These are phyloP conservation scores for Hippocampus guttulatus DNA, from an alignment of 2,113 vertebrate genomes.

Conservation along the genomic window DNA sequence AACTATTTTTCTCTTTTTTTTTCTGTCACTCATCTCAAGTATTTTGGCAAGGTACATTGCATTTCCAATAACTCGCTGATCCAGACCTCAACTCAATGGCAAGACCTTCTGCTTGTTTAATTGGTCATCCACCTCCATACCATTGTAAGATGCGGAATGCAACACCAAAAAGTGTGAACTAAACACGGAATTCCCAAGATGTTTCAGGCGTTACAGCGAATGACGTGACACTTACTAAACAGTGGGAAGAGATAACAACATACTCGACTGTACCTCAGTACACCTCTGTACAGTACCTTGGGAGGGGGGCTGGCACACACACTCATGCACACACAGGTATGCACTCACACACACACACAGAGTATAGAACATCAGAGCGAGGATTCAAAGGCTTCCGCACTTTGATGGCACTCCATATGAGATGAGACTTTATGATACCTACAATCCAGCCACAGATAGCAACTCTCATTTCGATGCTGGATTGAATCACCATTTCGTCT, in stretches of 20 bases:
- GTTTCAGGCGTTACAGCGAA: not conserved
- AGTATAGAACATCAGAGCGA: not conserved
- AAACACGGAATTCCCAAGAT: not conserved
- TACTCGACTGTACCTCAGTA: not conserved
- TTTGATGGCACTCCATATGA: slow-evolving; percentile 1
- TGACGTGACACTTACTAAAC: not conserved
- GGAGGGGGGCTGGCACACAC: not conserved
- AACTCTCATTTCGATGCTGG: not conserved
- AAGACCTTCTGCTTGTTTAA: not conserved
- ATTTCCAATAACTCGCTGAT: not conserved
- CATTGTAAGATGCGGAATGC: not conserved
- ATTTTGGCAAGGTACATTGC: not conserved
- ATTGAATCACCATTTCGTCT: slow-evolving; percentile 1
- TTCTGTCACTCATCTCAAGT: not conserved
- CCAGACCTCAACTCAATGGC: not conserved
- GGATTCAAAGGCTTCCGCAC: slow-evolving; percentile 1
- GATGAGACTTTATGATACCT: not conserved
- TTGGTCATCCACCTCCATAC: not conserved
- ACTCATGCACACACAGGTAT: not conserved
- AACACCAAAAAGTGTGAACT: not conserved
- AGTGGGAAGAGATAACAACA: not conserved
- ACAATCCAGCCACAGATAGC: not conserved
- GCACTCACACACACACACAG: not conserved
- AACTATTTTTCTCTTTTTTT: not conserved
- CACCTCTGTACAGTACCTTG: not conserved